phyloP scores from a whole-genome alignment of 2,888 invertebrate genomes.

The Nephrotoma flavescens region DNA sequence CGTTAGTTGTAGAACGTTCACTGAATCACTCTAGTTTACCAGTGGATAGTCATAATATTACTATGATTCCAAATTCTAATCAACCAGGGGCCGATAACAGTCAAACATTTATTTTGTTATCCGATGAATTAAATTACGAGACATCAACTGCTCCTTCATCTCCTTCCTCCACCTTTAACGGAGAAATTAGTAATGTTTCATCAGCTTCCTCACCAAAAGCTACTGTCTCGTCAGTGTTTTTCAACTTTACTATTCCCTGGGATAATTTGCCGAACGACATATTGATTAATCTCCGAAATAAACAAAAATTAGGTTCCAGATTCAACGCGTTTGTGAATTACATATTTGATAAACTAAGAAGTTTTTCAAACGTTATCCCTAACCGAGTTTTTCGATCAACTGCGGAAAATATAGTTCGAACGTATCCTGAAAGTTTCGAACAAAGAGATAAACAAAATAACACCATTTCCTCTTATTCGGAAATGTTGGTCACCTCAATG shows the following conservation, averaged over 20 bases:
- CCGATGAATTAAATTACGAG: background rate
- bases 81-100: background rate
- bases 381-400: background rate
- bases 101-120: background rate
- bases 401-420: background rate
- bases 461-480: background rate
- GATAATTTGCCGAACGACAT: background rate
- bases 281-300: background rate
- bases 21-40: background rate
- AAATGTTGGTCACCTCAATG: background rate
- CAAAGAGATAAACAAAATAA: background rate
- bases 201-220: background rate
- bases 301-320: background rate
- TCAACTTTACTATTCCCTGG: background rate
- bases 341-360: background rate
- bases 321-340: background rate
- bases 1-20: background rate
- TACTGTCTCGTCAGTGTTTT: background rate
- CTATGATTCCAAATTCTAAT: background rate
- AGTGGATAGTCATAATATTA: background rate
- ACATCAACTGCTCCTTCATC: background rate
- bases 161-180: background rate
- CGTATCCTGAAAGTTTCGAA: background rate
- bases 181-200: background rate
- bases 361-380: background rate